Evolutionary conservation across 2,888 invertebrate genomes (phyloP), one percentile per base, ranked within the genome.

Genomic region (Andricus quercusramuli): DNA sequence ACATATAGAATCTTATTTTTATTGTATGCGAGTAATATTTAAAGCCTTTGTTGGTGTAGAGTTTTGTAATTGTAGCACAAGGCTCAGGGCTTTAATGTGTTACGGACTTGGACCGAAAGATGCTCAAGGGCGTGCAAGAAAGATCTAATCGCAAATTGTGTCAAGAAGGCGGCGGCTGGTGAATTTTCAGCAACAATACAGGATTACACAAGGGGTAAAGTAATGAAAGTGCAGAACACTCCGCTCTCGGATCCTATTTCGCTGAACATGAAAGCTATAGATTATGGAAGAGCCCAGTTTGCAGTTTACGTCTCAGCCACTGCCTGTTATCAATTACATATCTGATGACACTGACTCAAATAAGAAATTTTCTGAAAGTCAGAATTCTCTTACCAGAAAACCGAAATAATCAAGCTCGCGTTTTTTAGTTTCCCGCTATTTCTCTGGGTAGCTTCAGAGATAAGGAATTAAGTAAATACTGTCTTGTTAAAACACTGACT

Each of bases 211-310:
- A 79, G 65, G 79, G 77, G 66, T 59, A 64, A 59, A 79, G 74
- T 79, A 79, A 79, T 79, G 79, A 79, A 79, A 79, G 79, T 76
- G 56, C 32, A 79, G 77, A 77, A 79, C 51, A 25, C 66, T 41
- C 9, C 32, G 22, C 79, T 41, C 77, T 62, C 77, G n/a, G 25
- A 78, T 80, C 78, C 70, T 66, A 76, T 80, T 78, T 78, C 44
- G 51, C 78, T 80, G 77, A 77, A 80, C 44, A 51, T 51, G 70
- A 78, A 68, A 67, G 80, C 80, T 22, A 15, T 32, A 62, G 76
- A 64, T 25, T 22, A 59, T 59, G 22, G 29, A 70, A 78, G 22
- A 67, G 51, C 62, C 67, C 68, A 59, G 78, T 80, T 78, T 74
- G 78, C 66, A 67, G 67, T 78, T 80, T 78, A 78, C 37, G 51